Conservation (phyloP, 2,888 invertebrate species). For the Nephrocerus scutellatus region DNA sequence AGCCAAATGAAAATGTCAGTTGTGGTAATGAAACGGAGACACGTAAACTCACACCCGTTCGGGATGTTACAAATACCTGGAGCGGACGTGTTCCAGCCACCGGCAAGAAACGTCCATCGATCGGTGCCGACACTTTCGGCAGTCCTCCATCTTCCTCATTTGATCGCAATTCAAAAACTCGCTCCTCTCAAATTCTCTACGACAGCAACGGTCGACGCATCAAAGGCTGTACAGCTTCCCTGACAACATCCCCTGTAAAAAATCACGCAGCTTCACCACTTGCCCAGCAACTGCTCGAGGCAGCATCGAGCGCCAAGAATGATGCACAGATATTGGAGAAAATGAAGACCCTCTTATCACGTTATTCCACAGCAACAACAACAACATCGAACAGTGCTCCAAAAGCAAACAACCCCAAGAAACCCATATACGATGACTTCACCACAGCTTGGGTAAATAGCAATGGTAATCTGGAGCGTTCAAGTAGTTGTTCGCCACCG, state of each 20-base stretch:
- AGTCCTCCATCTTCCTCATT: constrained; percentile 45
- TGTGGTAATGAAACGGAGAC: constrained; percentile 16
- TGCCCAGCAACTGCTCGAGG: constrained; percentile 63
- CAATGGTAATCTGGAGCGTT: constrained; percentile 59
- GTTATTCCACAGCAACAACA: constrained; percentile 47
- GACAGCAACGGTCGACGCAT: constrained; percentile 50
- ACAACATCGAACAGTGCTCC: not conserved
- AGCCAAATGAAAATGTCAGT: constrained; percentile 37
- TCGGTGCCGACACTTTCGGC: constrained; percentile 60
- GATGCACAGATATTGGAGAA: constrained; percentile 67
- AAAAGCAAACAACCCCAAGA: constrained; percentile 31
- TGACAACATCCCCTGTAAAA: constrained; percentile 51
- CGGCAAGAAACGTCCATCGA: constrained; percentile 48
- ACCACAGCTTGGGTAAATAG: constrained; percentile 68
- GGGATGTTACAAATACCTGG: constrained; percentile 66
- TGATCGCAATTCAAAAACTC: constrained; percentile 47
- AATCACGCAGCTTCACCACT: constrained; percentile 58
- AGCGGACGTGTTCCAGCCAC: constrained; percentile 53
- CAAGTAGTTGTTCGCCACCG: constrained; percentile 50
- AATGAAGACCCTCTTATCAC: constrained; percentile 62
- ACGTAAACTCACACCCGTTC: constrained; percentile 40
- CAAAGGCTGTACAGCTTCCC: constrained; percentile 40
- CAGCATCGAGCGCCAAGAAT: constrained; percentile 64
- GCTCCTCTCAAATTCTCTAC: constrained; percentile 45
- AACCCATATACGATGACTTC: constrained; percentile 57